Percentiles rank a stretch among this genome's conserved stretches.
Conservation (phyloP, 2,888 invertebrate species). For the Galerucella nymphaeae region DNA sequence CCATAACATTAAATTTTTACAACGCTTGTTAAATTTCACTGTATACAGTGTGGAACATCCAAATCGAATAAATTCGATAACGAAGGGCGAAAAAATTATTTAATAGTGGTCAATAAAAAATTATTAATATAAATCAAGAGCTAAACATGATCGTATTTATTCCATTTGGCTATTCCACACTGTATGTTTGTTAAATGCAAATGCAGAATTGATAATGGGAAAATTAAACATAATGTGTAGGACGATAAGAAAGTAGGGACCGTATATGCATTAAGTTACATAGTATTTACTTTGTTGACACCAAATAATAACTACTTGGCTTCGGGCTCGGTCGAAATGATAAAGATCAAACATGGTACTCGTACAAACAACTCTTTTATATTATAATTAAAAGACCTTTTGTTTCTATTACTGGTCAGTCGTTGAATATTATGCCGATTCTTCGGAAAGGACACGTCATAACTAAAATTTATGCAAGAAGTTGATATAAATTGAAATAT, state of each 20-base stretch:
- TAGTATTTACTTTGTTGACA: constrained; percentile 33
- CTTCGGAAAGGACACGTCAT: neutral
- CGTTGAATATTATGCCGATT: neutral
- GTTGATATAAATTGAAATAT: neutral
- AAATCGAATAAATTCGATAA: no score
- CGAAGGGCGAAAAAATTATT: no score
- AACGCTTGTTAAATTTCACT: constrained; percentile 17
- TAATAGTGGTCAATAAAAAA: no score
- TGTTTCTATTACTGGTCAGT: neutral
- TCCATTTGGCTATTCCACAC: no score
- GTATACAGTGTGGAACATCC: neutral
- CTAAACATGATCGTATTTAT: no score
- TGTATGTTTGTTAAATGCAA: constrained; percentile 17
- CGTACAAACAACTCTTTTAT: neutral
- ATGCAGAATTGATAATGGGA: constrained; percentile 34
- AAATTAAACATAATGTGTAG: constrained; percentile 22
- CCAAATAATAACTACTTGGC: constrained; percentile 30
- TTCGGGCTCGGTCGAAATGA: neutral
- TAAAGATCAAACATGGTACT: constrained; percentile 8
- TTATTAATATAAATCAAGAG: no score
- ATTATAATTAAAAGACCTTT: neutral
- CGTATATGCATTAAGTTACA: constrained; percentile 33
- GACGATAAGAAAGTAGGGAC: constrained; percentile 35
- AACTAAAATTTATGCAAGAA: neutral
- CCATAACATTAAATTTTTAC: constrained; percentile 20